Evolutionary conservation across 2,113 vertebrate genomes (phyloP), one percentile per base, ranked within the genome.

Genomic region (Corythornis vintsioides): DNA sequence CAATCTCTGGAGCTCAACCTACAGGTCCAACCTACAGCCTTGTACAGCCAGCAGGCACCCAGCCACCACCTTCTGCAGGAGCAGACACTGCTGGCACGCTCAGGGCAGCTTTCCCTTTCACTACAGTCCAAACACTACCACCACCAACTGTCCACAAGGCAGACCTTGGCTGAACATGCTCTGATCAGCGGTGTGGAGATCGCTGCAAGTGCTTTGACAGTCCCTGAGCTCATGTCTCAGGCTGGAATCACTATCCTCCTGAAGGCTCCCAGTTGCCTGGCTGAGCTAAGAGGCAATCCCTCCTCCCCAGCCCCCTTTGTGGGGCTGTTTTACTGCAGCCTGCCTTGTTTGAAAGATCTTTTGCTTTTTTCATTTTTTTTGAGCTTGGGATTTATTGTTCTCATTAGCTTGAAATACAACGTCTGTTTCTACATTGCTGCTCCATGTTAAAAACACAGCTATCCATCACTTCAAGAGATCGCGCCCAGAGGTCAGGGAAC

Each of bases 401-500:
- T 97, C 97, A 83, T 69, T 92, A 88, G 89, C 78, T 85, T 61
- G 87, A 88, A 66, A 43, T n/a, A 59, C 90, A 82, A 1, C 5
- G 33, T 60, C 92, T 96, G 94, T 71, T 93, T 18, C 91, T 79
- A 22, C 84, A 9, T 7, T 3, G 74, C 94, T 55, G 93, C 91
- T 89, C 89, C 52, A 22, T 12, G 86, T 71, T 85, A 40, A 66
- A 94, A 96, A 95, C 96, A 94, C 91, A 33, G 7, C 72, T 66
- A 96, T 95, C 94, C 94, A 95, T 96, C 96, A 94, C 91, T 57
- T 64, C 78, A 74, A 91, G 96, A 93, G 92, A 95, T 92, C 94
- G 93, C 69, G 10, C 95, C 95, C 92, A 71, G 82, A 48, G 95
- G 92, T 92, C 94, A 70, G 73, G 64, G 67, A 95, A 88, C 92